Conservation (phyloP, 2,113 vertebrate species). For the Lanius collurio region DNA sequence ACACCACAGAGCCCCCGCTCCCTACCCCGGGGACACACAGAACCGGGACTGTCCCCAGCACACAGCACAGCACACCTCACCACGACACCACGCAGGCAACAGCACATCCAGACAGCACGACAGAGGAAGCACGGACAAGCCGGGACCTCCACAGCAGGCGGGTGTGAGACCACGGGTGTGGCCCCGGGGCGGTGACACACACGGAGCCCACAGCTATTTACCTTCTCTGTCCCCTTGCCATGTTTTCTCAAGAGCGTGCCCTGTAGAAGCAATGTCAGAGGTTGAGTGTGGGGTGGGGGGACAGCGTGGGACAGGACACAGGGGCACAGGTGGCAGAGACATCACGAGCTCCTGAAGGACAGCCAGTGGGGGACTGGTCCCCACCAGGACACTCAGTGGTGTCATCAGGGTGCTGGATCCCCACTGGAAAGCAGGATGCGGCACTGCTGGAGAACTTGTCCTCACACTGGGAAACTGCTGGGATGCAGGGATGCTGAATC, state of each 20-base stretch:
- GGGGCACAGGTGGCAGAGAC: not conserved
- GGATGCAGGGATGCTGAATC: not conserved
- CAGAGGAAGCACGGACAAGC: slow-evolving; percentile 29
- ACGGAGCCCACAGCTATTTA: slow-evolving; percentile 67
- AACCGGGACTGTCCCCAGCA: not conserved
- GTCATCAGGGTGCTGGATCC: not conserved
- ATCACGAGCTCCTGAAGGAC: not conserved
- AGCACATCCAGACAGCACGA: slow-evolving; percentile 21
- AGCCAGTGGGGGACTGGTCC: not conserved
- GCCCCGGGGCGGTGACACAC: slow-evolving; percentile 13
- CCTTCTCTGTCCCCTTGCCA: slow-evolving; percentile 85
- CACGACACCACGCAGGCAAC: not conserved
- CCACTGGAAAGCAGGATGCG: not conserved
- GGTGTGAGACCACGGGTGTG: not conserved
- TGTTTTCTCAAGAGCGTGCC: slow-evolving; percentile 85
- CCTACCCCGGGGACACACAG: not conserved
- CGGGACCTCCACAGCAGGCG: not conserved
- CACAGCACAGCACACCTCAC: slow-evolving; percentile 8
- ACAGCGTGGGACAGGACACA: not conserved
- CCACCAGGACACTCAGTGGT: not conserved
- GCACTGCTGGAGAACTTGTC: not conserved
- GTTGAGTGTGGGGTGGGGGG: slow-evolving; percentile 44
- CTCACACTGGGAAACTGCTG: not conserved
- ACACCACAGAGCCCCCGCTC: not conserved
- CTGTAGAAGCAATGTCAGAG: slow-evolving; percentile 82